Evolutionary conservation across 64 coral and sea anemone genomes (phyloP), one percentile per base, ranked within the genome.

Genomic region (Actinia tenebrosa): DNA sequence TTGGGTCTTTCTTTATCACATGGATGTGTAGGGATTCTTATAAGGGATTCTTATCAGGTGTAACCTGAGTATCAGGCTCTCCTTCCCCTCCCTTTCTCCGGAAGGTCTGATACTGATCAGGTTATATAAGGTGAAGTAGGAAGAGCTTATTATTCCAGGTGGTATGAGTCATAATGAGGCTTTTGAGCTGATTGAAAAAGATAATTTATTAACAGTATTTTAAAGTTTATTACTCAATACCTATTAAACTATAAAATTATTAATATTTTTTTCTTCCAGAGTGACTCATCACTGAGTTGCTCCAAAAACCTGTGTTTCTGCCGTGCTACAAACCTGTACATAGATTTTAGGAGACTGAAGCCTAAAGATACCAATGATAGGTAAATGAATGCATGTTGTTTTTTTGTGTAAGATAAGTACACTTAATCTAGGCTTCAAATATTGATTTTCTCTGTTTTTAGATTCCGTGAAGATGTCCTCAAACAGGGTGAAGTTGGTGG

Each of bases 231-330:
- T 50, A 50, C 7, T 8, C 7, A 5, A 50, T 50, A 50, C 47
- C 3, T 50, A 50, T 58, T 14, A 11, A 11, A 58, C 56, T 16
- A 11, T 58, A 10, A 10, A 5, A 6, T 75, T 75, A 6, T 42
- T 30, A 16, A 75, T 30, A 1, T 30, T 30, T 10, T 42, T 75
- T 42, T 75, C 10, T 81, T 81, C 44, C 58, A 96, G 94, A 87
- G 63, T 11, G 94, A 89, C 79, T 96, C 94, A 44, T 89, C 88
- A 20, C 43, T 96, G 69, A 90, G 45, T 26, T 96, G 94, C 50
- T 92, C 94, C 13, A 93, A 86, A 64, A 96, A 96, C 82, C 63
- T 96, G 10, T 87, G 83, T 84, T 96, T 92, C 17, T 96, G 94
- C 53, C 90, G 75, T 75, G 91, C 94, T 30, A 96, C 55, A 44